A percentile compares a stretch with the other conserved stretches of the same genome.
These are phyloP conservation scores for Callorhinus ursinus DNA, from an alignment of 2,113 vertebrate genomes.

Conservation along the genomic window DNA sequence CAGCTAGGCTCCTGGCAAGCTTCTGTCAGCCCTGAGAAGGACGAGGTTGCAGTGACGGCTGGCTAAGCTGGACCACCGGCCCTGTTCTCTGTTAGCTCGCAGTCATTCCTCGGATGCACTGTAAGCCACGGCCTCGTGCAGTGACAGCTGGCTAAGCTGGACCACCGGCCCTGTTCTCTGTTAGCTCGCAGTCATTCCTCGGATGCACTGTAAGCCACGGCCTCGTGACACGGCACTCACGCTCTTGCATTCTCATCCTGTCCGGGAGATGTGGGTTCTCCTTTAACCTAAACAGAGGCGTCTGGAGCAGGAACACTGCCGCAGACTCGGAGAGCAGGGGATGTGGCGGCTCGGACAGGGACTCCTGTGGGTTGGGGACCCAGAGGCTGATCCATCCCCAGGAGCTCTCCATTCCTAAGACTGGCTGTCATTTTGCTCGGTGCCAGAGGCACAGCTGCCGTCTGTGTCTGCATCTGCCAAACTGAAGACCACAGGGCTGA, in stretches of 20 bases:
- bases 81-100: constrained; percentile 50
- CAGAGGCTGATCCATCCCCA: constrained; percentile 70
- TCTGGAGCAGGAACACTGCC: neutral
- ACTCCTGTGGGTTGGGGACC: neutral
- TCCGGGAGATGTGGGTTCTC: neutral
- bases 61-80: constrained; percentile 75
- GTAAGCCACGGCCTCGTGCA: neutral
- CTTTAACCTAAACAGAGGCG: neutral
- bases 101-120: neutral
- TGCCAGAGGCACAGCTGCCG: constrained; percentile 91
- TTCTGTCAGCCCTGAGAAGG: constrained; percentile 77
- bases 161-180: constrained; percentile 68
- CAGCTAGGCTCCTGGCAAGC: constrained; percentile 68
- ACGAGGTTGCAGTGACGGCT: constrained; percentile 76
- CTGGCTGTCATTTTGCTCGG: constrained; percentile 92
- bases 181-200: neutral
- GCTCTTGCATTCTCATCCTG: neutral
- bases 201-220: neutral
- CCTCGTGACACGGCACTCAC: neutral
- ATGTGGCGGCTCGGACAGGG: neutral
- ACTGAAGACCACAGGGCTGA: constrained; percentile 69
- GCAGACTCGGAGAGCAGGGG: neutral
- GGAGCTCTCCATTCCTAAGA: constrained; percentile 92
- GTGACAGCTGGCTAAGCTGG: no score
- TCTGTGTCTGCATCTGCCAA: constrained; percentile 88